These are phyloP conservation scores for Brachyhypopomus gauderio DNA, from an alignment of 2,113 vertebrate genomes.

Conservation along the genomic window DNA sequence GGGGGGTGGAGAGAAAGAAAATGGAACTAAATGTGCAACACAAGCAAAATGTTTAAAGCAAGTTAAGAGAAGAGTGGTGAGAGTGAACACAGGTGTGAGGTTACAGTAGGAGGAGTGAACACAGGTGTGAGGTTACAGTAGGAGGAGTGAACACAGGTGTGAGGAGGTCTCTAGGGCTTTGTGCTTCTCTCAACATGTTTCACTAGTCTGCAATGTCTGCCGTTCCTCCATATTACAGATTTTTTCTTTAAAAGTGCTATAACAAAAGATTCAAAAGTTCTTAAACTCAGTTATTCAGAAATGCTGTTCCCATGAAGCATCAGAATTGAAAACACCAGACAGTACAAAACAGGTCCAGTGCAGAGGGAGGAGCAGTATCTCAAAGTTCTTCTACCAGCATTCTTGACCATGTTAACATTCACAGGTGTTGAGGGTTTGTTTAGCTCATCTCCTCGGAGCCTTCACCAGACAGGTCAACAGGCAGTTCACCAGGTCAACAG, in stretches of 20 bases:
- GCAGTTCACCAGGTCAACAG: background rate
- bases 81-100: slow-evolving; percentile 56
- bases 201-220: slow-evolving; percentile 38
- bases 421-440: background rate
- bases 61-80: slow-evolving; percentile 48
- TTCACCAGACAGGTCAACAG: too few relatives aligned
- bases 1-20: background rate
- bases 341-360: background rate
- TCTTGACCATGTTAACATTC: background rate
- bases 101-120: slow-evolving; percentile 56
- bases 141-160: slow-evolving; percentile 47
- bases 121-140: slow-evolving; percentile 49
- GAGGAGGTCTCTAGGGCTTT: slow-evolving; percentile 24
- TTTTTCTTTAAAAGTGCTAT: slow-evolving; percentile 57
- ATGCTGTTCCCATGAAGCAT: slow-evolving; percentile 1
- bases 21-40: slow-evolving; percentile 66
- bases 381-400: too few relatives aligned
- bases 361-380: background rate
- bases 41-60: slow-evolving; percentile 54
- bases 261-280: slow-evolving; percentile 11
- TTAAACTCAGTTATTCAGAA: slow-evolving; percentile 1
- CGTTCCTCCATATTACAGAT: slow-evolving; percentile 61
- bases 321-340: slow-evolving; percentile 25
- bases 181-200: slow-evolving; percentile 46
- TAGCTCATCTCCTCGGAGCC: background rate